These are phyloP conservation scores for Synchiropus splendidus DNA, from an alignment of 2,113 vertebrate species.

Conservation along the genomic window DNA sequence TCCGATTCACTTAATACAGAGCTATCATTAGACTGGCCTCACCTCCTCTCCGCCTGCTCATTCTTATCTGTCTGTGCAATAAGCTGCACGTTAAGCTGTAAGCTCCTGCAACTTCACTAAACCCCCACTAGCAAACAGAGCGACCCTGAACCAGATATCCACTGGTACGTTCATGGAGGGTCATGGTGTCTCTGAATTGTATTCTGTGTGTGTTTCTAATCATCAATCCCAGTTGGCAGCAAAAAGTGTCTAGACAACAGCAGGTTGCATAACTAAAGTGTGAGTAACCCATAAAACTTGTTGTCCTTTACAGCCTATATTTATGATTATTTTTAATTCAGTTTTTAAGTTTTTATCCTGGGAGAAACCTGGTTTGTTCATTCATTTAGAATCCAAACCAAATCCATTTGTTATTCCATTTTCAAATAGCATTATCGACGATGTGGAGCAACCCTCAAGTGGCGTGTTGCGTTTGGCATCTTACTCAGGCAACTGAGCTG, in stretches of 20 bases:
- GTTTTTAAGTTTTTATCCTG: too few relatives aligned
- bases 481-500: constrained; percentile 95
- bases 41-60: constrained; percentile 22
- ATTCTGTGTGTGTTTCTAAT: not conserved
- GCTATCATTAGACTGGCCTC: constrained; percentile 23
- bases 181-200: constrained; percentile 6
- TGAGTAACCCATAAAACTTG: not conserved
- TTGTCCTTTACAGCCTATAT: too few relatives aligned
- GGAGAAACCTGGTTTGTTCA: too few relatives aligned
- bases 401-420: too few relatives aligned
- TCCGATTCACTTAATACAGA: constrained; percentile 24
- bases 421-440: too few relatives aligned
- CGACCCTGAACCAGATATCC: constrained; percentile 22
- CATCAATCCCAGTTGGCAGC: not conserved
- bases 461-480: too few relatives aligned
- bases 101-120: constrained; percentile 43
- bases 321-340: too few relatives aligned
- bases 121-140: constrained; percentile 29
- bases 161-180: constrained; percentile 17
- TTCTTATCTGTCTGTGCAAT: constrained; percentile 59
- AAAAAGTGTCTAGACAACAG: too few relatives aligned
- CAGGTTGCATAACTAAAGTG: too few relatives aligned
- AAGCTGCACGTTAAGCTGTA: constrained; percentile 49
- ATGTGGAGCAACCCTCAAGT: too few relatives aligned
- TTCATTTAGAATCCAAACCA: too few relatives aligned